Evolutionary conservation across 1,140 invertebrate species (phyloP).

Genomic region (Tetramorium alpestre): DNA sequence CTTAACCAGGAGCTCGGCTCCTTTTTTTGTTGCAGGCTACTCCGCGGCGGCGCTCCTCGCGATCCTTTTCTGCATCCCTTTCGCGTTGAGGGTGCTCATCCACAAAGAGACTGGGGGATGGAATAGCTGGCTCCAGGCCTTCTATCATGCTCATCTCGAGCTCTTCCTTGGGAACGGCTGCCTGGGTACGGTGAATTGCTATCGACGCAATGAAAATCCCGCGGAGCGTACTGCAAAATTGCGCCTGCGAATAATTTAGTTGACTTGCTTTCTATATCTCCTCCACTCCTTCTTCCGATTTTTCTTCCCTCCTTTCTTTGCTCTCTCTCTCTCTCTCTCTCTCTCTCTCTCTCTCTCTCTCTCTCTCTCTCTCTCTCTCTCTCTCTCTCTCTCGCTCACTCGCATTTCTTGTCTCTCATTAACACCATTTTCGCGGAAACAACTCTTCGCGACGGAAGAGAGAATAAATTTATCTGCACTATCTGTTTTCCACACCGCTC

Average conservation of each 20-base stretch:
- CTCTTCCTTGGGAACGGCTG: slow-evolving; percentile 91
- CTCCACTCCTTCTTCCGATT: too few relatives aligned
- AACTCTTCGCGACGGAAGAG: neutral
- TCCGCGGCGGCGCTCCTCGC: slow-evolving; percentile 90
- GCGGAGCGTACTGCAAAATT: neutral
- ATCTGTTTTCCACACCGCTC: neutral
- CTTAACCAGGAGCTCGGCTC: neutral
- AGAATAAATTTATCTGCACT: slow-evolving; percentile 23
- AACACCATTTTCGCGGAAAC: neutral
- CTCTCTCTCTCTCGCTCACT: neutral
- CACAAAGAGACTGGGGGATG: slow-evolving; percentile 89
- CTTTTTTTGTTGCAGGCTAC: slow-evolving; percentile 86
- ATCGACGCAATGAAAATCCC: neutral
- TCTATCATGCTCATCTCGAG: slow-evolving; percentile 91
- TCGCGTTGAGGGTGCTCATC: slow-evolving; percentile 89
- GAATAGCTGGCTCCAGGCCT: slow-evolving; percentile 88
- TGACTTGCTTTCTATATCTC: neutral
- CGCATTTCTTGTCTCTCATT: neutral
- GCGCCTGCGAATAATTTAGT: neutral
- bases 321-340: neutral
- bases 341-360: neutral
- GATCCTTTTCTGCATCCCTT: slow-evolving; percentile 90
- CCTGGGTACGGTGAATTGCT: slow-evolving; percentile 85
- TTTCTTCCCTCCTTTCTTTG: too few relatives aligned
- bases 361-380: too few relatives aligned